Conservation (phyloP, 64 coral and sea anemone genomes). For the Astreopora myriophthalma region DNA sequence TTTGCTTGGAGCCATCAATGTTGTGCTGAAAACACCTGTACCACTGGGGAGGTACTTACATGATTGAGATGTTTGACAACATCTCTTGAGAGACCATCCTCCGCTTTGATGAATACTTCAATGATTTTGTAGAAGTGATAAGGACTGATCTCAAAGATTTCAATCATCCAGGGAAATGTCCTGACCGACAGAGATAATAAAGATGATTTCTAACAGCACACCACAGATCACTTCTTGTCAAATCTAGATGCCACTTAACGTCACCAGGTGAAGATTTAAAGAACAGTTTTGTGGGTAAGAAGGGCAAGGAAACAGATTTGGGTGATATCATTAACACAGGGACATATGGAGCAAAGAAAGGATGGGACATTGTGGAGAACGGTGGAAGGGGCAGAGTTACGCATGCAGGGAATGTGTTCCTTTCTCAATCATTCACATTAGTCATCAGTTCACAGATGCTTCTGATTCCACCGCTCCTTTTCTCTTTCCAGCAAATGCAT, state of each 20-base stretch:
- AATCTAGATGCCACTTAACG: neutral
- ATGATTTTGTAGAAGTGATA: slow-evolving; percentile 96
- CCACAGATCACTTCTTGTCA: neutral
- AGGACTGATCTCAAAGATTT: slow-evolving; percentile 82
- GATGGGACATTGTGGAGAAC: too few relatives aligned
- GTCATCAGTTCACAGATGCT: too few relatives aligned
- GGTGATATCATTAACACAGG: too few relatives aligned
- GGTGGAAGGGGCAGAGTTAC: too few relatives aligned
- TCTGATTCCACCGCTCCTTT: too few relatives aligned
- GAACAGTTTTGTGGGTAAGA: too few relatives aligned
- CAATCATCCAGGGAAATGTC: slow-evolving; percentile 96
- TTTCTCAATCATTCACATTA: too few relatives aligned
- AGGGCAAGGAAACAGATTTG: too few relatives aligned
- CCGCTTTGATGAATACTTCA: slow-evolving; percentile 94
- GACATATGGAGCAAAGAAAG: too few relatives aligned
- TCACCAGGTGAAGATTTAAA: too few relatives aligned
- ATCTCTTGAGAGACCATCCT: slow-evolving; percentile 95
- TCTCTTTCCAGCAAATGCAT: too few relatives aligned
- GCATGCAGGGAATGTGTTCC: too few relatives aligned
- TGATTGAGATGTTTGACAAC: slow-evolving; percentile 99
- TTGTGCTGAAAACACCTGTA: neutral
- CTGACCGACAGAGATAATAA: slow-evolving; percentile 34
- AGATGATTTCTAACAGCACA: neutral
- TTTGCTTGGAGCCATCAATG: neutral
- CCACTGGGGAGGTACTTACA: slow-evolving; percentile 57